Percentiles rank a stretch among this genome's conserved stretches.
Evolutionary conservation across 2,888 invertebrate genomes (phyloP).

Genomic region (Nomada ruficornis): DNA sequence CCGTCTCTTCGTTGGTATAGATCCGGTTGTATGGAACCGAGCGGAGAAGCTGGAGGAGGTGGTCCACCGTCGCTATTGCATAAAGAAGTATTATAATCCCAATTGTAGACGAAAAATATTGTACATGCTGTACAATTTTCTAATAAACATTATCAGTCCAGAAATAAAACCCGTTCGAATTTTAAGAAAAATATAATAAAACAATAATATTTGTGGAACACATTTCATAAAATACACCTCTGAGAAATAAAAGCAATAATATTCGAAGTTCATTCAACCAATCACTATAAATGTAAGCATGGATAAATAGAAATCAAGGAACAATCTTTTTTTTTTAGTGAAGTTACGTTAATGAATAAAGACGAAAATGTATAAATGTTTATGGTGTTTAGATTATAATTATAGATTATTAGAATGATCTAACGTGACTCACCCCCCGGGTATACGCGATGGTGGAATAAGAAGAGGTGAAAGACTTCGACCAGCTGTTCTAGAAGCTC

Average conservation of each 20-base stretch:
- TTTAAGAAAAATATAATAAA: too few species aligned
- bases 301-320: too few species aligned
- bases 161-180: not conserved
- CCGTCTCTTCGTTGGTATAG: constrained; percentile 93
- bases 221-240: too few species aligned
- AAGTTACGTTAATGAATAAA: too few species aligned
- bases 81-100: constrained; percentile 18
- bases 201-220: too few species aligned
- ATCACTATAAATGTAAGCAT: too few species aligned
- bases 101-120: too few species aligned
- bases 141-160: not conserved
- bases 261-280: too few species aligned
- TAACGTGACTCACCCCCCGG: constrained; percentile 77
- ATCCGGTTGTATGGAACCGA: constrained; percentile 95
- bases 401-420: not conserved
- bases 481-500: constrained; percentile 69
- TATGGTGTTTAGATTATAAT: too few species aligned
- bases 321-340: too few species aligned
- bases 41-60: constrained; percentile 86
- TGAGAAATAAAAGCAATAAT: too few species aligned
- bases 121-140: not conserved
- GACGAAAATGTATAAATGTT: too few species aligned
- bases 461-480: constrained; percentile 92
- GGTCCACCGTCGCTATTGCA: constrained; percentile 81
- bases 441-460: constrained; percentile 88